Percentiles rank a stretch among this genome's conserved stretches.
phyloP scores from a whole-genome alignment of 2,113 vertebrate genomes.

The Gadus chalcogrammus region DNA sequence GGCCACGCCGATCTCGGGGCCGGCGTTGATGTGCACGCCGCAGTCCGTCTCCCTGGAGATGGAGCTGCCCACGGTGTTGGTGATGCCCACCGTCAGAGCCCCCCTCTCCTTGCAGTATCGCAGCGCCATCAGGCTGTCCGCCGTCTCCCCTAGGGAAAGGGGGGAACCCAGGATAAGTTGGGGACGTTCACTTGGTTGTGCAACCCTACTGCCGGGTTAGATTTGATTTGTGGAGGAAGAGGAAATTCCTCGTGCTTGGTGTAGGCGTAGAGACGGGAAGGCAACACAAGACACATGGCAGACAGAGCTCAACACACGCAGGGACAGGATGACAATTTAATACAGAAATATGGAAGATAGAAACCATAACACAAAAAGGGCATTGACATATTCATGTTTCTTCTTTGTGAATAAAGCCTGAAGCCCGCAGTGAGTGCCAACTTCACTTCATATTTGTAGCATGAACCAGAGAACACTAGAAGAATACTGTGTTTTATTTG shows the following conservation, averaged over 20 bases:
- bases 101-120: constrained; percentile 94
- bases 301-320: no score
- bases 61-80: constrained; percentile 97
- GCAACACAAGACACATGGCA: constrained; percentile 9
- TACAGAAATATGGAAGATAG: no score
- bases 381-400: no score
- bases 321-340: no score
- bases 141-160: constrained; percentile 84
- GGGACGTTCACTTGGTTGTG: background rate
- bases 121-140: constrained; percentile 92
- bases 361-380: no score
- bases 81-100: constrained; percentile 92
- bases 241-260: constrained; percentile 14
- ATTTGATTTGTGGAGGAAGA: constrained; percentile 9
- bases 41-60: constrained; percentile 97
- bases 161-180: background rate
- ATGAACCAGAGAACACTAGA: no score
- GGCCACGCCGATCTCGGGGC: constrained; percentile 94
- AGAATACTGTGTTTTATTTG: no score
- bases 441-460: no score
- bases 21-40: constrained; percentile 96
- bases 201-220: constrained; percentile 12
- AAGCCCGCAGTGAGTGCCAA: no score
- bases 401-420: no score
- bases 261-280: background rate